Evolutionary conservation across 2,888 invertebrate species (phyloP).

Genomic region (Papilio elwesi): DNA sequence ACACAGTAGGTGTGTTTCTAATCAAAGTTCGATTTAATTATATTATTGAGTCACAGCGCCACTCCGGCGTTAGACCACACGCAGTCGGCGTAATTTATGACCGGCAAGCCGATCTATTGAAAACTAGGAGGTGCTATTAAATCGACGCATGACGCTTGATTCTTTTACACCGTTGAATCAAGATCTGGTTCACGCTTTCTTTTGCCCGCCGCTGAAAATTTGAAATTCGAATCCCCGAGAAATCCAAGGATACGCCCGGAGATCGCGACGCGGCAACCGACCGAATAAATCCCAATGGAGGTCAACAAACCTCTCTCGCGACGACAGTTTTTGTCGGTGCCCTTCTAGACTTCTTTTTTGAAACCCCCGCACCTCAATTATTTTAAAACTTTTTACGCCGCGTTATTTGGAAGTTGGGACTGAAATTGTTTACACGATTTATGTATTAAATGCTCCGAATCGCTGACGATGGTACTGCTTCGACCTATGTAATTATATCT

Average conservation of each 20-base stretch:
- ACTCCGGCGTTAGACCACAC: conserved; percentile 43
- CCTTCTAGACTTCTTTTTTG: conserved; percentile 74
- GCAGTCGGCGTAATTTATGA: conserved; percentile 40
- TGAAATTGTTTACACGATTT: conserved; percentile 68
- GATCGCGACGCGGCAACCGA: conserved; percentile 52
- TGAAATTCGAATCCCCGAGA: conserved; percentile 79
- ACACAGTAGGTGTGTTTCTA: conserved; percentile 45
- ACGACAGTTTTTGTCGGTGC: conserved; percentile 77
- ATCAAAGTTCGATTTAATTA: conserved; percentile 44
- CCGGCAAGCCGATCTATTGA: conserved; percentile 31
- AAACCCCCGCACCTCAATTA: conserved; percentile 71
- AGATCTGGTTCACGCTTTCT: conserved; percentile 65
- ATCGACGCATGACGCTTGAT: conserved; percentile 27
- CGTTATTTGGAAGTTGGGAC: conserved; percentile 59
- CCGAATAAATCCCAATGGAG: conserved; percentile 73
- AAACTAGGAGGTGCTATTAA: conserved; percentile 28
- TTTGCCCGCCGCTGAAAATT: conserved; percentile 77
- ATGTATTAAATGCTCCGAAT: conserved; percentile 67
- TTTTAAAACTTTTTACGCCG: conserved; percentile 74
- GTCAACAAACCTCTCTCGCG: conserved; percentile 67
- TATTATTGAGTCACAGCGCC: conserved; percentile 35
- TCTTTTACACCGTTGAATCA: conserved; percentile 42
- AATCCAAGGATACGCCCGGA: conserved; percentile 65
- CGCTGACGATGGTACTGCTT: conserved; percentile 45
- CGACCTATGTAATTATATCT: conserved; percentile 40